These are phyloP conservation scores for Plebejus argus DNA, from an alignment of 2,888 invertebrate genomes.

Conservation along the genomic window DNA sequence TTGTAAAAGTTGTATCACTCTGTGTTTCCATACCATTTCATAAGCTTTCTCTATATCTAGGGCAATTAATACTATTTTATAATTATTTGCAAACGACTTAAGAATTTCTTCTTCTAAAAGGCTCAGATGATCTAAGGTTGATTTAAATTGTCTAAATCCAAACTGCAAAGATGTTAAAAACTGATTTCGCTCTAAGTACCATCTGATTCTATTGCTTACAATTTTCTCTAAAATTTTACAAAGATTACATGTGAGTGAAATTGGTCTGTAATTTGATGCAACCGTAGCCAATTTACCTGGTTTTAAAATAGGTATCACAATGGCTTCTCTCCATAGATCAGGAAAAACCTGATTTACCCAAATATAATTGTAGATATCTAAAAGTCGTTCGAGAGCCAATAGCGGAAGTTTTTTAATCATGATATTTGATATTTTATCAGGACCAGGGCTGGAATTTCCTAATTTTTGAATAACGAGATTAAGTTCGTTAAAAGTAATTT, in stretches of 20 bases:
- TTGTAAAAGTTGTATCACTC: slow-evolving; percentile 33
- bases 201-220: background rate
- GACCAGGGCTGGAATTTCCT: background rate
- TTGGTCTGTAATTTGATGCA: background rate
- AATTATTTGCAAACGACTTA: slow-evolving; percentile 39
- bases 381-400: background rate
- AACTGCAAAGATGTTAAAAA: too few relatives aligned
- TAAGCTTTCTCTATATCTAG: slow-evolving; percentile 40
- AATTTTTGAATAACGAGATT: background rate
- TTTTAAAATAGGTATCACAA: background rate
- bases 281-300: background rate
- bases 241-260: background rate
- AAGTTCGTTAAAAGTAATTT: background rate
- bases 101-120: too few relatives aligned
- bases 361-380: background rate
- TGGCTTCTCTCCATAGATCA: background rate
- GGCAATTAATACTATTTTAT: slow-evolving; percentile 35
- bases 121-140: too few relatives aligned
- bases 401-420: background rate
- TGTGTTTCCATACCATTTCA: slow-evolving; percentile 42
- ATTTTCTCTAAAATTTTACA: background rate
- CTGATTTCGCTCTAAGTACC: too few relatives aligned
- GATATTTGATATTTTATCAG: background rate
- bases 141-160: too few relatives aligned
- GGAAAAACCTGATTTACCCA: background rate